phyloP scores from a whole-genome alignment of 2,113 vertebrate genomes.

The Phylloscopus trochilus region DNA sequence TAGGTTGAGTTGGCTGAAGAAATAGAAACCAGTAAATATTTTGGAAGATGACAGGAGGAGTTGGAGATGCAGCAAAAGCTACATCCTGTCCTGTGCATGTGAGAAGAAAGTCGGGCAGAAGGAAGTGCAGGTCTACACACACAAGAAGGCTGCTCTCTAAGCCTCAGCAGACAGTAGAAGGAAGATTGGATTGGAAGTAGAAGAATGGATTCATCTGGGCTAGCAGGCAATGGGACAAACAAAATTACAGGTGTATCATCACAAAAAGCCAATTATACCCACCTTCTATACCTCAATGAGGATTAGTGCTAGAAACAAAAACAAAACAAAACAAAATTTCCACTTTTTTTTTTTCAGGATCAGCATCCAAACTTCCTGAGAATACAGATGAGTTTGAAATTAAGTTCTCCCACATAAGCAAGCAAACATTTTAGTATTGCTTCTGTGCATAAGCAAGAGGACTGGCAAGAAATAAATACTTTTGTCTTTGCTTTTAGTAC shows the following conservation, averaged over 20 bases:
- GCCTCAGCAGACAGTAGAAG: background rate
- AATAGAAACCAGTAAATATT: background rate
- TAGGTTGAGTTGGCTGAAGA: background rate
- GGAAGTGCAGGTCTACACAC: background rate
- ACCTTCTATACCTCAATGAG: background rate
- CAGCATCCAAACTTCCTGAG: background rate
- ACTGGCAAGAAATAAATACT: background rate
- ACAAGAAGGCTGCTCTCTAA: background rate
- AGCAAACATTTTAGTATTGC: background rate
- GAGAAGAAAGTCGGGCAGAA: background rate
- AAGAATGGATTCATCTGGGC: background rate
- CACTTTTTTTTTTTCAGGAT: background rate
- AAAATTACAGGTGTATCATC: background rate
- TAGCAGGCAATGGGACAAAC: background rate
- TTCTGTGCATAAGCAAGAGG: background rate
- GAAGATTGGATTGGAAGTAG: background rate
- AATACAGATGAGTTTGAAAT: background rate
- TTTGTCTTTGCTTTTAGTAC: background rate
- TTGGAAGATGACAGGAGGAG: background rate
- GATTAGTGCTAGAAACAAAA: background rate
- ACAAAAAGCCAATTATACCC: background rate
- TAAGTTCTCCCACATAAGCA: background rate
- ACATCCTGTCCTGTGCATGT: background rate
- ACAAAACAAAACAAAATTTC: background rate
- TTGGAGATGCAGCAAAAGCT: background rate